Percentiles rank a stretch among this genome's conserved stretches.
These are phyloP conservation scores for Apotomis capreana DNA, from an alignment of 2,888 invertebrate genomes.

Conservation along the genomic window DNA sequence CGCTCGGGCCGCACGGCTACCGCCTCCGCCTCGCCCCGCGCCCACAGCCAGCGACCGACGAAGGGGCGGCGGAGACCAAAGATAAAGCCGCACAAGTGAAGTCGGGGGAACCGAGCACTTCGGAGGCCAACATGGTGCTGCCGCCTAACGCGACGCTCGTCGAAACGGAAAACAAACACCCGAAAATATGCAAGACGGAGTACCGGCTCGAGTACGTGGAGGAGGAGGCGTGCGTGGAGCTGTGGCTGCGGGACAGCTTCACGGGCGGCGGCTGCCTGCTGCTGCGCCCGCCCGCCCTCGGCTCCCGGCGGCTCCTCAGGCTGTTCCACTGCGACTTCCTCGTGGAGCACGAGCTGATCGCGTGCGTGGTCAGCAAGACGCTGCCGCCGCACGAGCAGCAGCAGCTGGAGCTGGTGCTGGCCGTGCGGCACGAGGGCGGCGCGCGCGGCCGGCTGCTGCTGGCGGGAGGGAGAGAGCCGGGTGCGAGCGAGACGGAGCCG, in stretches of 20 bases:
- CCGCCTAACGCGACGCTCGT: no score
- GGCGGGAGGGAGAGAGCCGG: no score
- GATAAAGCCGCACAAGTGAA: not conserved
- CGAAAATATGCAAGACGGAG: constrained; percentile 52
- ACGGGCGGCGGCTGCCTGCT: constrained; percentile 80
- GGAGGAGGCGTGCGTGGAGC: constrained; percentile 66
- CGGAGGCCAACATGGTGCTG: not conserved
- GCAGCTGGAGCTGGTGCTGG: constrained; percentile 59
- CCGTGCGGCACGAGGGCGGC: constrained; percentile 46
- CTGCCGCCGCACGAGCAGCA: constrained; percentile 53
- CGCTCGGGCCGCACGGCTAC: constrained; percentile 72
- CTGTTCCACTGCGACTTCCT: constrained; percentile 70
- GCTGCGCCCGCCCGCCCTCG: constrained; percentile 63
- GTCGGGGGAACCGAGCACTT: not conserved
- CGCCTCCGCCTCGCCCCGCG: constrained; percentile 58
- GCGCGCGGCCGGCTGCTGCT: constrained; percentile 50
- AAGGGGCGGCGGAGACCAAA: not conserved
- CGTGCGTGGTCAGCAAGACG: constrained; percentile 70
- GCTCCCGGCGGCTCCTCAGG: constrained; percentile 53
- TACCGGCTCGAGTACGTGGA: constrained; percentile 48
- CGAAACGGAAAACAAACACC: constrained; percentile 10
- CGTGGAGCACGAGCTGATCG: constrained; percentile 56
- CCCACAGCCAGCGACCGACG: not conserved
- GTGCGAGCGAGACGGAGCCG: constrained; percentile 38
- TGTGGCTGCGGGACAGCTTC: constrained; percentile 73